These are phyloP conservation scores for Drosophila athabasca DNA, from an alignment of 1,140 invertebrate genomes.

Conservation along the genomic window DNA sequence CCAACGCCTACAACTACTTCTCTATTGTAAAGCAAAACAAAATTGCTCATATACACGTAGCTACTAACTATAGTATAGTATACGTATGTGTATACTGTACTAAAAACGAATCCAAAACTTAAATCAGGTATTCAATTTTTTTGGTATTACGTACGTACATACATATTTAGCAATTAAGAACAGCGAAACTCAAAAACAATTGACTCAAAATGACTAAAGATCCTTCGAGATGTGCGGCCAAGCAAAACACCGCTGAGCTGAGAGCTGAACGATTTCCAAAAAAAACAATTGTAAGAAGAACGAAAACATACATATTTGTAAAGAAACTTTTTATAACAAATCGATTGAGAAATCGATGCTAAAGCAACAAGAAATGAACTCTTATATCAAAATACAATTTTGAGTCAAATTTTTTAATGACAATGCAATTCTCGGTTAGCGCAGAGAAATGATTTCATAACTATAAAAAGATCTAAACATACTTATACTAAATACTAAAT, in stretches of 20 bases:
- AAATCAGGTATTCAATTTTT: conserved; percentile 81
- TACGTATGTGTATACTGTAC: not conserved
- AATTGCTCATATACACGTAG: conserved; percentile 70
- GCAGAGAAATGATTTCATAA: conserved; percentile 43
- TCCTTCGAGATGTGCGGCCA: conserved; percentile 19
- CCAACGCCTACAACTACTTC: conserved; percentile 32
- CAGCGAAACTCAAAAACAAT: conserved; percentile 25
- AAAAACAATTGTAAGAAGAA: conserved; percentile 16
- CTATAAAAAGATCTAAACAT: conserved; percentile 9
- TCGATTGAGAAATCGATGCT: conserved; percentile 58
- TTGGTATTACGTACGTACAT: conserved; percentile 50
- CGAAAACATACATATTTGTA: conserved; percentile 60
- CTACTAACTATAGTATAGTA: conserved; percentile 35
- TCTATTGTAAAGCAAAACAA: conserved; percentile 30
- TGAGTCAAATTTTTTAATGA: conserved; percentile 65
- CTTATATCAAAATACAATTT: conserved; percentile 81
- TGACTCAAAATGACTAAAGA: conserved; percentile 44
- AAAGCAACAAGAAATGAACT: conserved; percentile 51
- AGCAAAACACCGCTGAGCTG: not conserved
- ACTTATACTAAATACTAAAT: conserved; percentile 17
- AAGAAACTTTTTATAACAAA: conserved; percentile 60
- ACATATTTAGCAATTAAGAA: conserved; percentile 39
- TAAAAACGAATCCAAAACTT: conserved; percentile 79
- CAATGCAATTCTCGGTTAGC: conserved; percentile 34
- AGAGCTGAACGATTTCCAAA: conserved; percentile 29